These are phyloP conservation scores for Galaxias olidus DNA, from an alignment of 2,797 vertebrate genomes.

Conservation along the genomic window DNA sequence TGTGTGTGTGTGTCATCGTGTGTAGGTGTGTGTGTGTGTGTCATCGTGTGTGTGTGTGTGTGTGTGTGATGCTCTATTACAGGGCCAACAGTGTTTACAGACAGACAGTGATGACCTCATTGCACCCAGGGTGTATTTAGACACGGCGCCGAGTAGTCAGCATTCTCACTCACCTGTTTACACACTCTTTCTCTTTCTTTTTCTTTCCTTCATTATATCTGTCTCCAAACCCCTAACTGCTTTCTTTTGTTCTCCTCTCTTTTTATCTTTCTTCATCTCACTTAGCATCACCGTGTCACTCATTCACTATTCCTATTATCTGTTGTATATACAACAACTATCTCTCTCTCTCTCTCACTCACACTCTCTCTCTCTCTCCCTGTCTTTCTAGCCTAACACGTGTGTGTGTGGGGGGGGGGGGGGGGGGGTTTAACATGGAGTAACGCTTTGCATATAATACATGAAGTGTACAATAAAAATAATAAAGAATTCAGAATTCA, in stretches of 20 bases:
- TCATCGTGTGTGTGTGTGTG: not conserved
- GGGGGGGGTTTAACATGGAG: no score
- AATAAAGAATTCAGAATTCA: no score
- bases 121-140: constrained; percentile 35
- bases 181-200: constrained; percentile 4
- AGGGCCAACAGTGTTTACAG: constrained; percentile 44
- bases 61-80: constrained; percentile 11
- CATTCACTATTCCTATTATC: not conserved
- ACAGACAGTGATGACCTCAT: constrained; percentile 48
- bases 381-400: no score
- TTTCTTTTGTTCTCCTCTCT: no score
- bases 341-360: constrained; percentile 14
- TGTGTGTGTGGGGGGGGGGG: no score
- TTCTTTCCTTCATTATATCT: not conserved
- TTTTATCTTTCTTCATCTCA: no score
- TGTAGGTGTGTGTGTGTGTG: not conserved
- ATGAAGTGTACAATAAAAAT: no score
- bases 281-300: no score
- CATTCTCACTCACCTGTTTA: constrained; percentile 1
- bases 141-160: constrained; percentile 28
- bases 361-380: no score
- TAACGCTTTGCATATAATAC: no score
- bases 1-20: constrained; percentile 16
- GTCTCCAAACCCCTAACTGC: no score
- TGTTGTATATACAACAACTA: not conserved